These are phyloP conservation scores for Euwallacea fornicatus DNA, from an alignment of 1,140 invertebrate genomes.

Conservation along the genomic window DNA sequence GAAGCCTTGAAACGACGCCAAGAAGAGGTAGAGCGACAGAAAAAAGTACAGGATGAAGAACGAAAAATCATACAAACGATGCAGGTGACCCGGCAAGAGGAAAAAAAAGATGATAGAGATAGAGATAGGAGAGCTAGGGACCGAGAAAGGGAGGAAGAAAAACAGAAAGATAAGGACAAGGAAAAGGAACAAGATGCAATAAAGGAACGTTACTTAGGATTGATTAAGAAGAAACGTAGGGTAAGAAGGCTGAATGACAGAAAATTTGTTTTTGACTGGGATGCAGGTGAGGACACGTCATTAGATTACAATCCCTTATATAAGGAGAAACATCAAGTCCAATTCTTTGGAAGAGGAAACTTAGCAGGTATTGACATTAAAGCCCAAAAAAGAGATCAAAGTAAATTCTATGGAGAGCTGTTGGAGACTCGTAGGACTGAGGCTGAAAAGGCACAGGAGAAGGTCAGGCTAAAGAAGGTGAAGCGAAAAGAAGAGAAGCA, in stretches of 20 bases:
- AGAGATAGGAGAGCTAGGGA: constrained; percentile 45
- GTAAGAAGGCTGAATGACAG: constrained; percentile 93
- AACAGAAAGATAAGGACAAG: constrained; percentile 75
- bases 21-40: constrained; percentile 76
- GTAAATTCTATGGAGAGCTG: constrained; percentile 97
- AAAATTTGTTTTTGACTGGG: constrained; percentile 99
- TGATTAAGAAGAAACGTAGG: constrained; percentile 90
- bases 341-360: constrained; percentile 97
- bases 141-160: constrained; percentile 57
- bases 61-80: constrained; percentile 58
- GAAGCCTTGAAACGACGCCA: constrained; percentile 87
- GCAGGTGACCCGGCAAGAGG: constrained; percentile 42
- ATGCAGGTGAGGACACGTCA: constrained; percentile 97
- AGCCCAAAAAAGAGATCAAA: constrained; percentile 95
- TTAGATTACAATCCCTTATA: constrained; percentile 97
- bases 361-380: constrained; percentile 97
- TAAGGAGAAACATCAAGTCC: constrained; percentile 92
- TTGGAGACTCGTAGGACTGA: constrained; percentile 94
- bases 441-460: constrained; percentile 97
- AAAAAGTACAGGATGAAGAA: constrained; percentile 70
- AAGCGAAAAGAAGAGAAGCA: constrained; percentile 97
- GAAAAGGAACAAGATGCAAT: constrained; percentile 91
- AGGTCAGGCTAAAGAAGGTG: constrained; percentile 89
- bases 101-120: constrained; percentile 45
- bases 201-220: constrained; percentile 83